Conservation (phyloP, 1,140 invertebrate genomes). For the Drosophila arizonae region DNA sequence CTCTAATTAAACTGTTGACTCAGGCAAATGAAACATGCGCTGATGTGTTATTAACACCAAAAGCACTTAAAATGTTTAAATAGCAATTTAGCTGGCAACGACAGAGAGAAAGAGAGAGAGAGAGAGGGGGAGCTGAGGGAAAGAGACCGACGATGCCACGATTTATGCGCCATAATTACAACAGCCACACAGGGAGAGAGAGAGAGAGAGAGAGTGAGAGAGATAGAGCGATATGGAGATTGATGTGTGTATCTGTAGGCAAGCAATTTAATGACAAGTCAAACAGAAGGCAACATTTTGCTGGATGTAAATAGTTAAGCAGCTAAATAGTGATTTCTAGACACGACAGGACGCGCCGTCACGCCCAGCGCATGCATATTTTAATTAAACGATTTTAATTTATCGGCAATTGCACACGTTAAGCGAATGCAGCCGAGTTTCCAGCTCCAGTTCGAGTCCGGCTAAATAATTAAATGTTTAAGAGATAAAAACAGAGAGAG, state of each 20-base stretch:
- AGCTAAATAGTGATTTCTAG: slow-evolving; percentile 24
- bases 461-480: slow-evolving; percentile 29
- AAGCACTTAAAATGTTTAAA: slow-evolving; percentile 76
- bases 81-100: slow-evolving; percentile 54
- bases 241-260: slow-evolving; percentile 16
- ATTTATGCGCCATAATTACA: slow-evolving; percentile 63
- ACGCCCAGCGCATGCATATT: background rate
- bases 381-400: slow-evolving; percentile 64
- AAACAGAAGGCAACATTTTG: slow-evolving; percentile 40
- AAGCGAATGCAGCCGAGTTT: slow-evolving; percentile 1
- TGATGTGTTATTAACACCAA: slow-evolving; percentile 73
- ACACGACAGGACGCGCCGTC: background rate
- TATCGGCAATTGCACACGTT: slow-evolving; percentile 47
- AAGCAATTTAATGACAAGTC: slow-evolving; percentile 43
- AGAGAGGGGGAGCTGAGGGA: background rate
- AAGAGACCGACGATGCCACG: slow-evolving; percentile 1
- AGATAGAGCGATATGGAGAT: background rate
- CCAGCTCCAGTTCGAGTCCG: slow-evolving; percentile 1
- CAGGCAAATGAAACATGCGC: slow-evolving; percentile 72
- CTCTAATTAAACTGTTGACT: slow-evolving; percentile 75
- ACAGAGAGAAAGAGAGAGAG: background rate
- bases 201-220: background rate
- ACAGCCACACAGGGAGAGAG: slow-evolving; percentile 8
- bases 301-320: slow-evolving; percentile 27
- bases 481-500: background rate